Evolutionary conservation across 2,888 invertebrate genomes (phyloP), one percentile per base, ranked within the genome.

Genomic region (Eupithecia tripunctaria): DNA sequence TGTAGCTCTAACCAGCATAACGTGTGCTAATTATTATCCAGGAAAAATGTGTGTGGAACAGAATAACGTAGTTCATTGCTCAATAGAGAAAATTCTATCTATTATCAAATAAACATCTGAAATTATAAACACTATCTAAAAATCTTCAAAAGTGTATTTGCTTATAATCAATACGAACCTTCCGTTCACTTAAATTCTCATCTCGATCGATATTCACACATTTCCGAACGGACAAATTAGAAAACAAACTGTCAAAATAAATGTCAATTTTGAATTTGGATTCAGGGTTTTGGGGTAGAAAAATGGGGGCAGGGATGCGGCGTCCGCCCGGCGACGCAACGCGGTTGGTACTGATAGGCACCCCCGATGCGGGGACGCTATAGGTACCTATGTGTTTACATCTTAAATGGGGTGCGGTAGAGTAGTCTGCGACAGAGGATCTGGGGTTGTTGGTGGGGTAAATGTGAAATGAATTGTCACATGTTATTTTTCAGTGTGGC

Each of bases 331-430:
- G 89, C 92, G 91, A 90, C 91, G 81, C 76, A 78, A 76, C 81
- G 91, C 92, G 93, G 93, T 90, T 86, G 79, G 84, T 85, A 93
- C 93, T 93, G 90, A 80, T 79, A 81, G 76, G 78, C 81, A 81
- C 87, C 88, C 84, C 83, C 80, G 73, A 78, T 79, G 81, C 81
- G 83, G 80, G 82, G 83, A 80, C 81, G 81, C 85, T 92, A 92
- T 93, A 38, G 64, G 64, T 64, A 93, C 90, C 89, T 93, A 87
- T 91, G 85, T 91, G 92, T 93, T 92, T 93, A 92, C 93, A 91
- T 92, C 93, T 92, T 91, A 90, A 92, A 92, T 91, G 90, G 91
- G 89, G 91, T 90, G 87, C 80, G 85, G 82, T 83, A 92, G 93
- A 87, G 87, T 87, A 86, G 75, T 32, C 73, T 63, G 47, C 68